Conservation (phyloP, 1,140 invertebrate genomes). For the Drosophila persimilis region DNA sequence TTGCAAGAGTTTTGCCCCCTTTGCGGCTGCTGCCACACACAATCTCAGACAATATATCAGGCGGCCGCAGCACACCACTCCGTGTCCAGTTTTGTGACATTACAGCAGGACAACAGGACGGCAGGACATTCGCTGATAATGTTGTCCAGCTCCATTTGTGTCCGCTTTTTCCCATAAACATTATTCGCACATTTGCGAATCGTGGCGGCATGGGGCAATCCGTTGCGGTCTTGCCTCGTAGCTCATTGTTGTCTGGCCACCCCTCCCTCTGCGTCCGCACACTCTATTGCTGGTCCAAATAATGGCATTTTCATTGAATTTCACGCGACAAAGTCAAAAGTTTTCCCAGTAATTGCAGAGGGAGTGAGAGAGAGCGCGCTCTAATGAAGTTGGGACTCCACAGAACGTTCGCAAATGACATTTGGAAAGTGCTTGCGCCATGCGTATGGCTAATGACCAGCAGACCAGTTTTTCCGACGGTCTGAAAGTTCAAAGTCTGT, state of each 20-base stretch:
- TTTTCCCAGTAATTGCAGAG: conserved; percentile 72
- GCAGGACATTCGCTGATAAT: conserved; percentile 61
- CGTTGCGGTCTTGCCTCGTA: conserved; percentile 29
- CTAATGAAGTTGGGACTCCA: conserved; percentile 71
- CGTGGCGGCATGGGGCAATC: conserved; percentile 8
- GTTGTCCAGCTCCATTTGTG: conserved; percentile 63
- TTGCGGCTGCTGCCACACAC: too few species aligned
- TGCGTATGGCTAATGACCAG: conserved; percentile 76
- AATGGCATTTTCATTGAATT: conserved; percentile 81
- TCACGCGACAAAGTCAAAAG: conserved; percentile 77
- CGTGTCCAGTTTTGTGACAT: conserved; percentile 18
- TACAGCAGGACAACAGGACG: conserved; percentile 25
- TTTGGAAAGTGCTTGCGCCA: conserved; percentile 69
- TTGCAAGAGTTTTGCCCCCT: background rate
- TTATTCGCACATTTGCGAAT: conserved; percentile 63
- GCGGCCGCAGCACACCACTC: too few species aligned
- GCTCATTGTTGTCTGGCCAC: conserved; percentile 66
- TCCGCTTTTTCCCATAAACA: conserved; percentile 55
- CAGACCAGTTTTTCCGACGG: conserved; percentile 13
- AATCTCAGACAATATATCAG: too few species aligned
- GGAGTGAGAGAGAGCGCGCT: background rate
- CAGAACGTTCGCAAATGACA: conserved; percentile 67
- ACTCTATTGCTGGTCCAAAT: conserved; percentile 54
- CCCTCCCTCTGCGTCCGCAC: background rate
- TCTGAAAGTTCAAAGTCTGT: conserved; percentile 74